Evolutionary conservation across 2,797 vertebrate genomes (phyloP).

Genomic region (Ficedula albicollis): DNA sequence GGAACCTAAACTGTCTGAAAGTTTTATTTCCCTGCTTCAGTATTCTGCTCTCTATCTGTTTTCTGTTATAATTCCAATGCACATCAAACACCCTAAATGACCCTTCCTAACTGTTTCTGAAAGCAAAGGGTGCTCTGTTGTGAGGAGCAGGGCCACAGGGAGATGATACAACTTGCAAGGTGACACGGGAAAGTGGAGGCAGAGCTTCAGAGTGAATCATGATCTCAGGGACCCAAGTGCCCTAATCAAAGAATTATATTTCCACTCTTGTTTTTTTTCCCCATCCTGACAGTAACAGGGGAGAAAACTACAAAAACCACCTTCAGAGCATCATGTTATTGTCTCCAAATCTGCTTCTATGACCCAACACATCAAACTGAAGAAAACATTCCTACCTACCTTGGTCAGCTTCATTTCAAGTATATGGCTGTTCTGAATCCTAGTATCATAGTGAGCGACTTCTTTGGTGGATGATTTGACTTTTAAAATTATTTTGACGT

Average conservation of each 20-base stretch:
- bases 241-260: background rate
- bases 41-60: background rate
- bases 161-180: background rate
- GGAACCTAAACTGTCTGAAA: background rate
- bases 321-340: fast-evolving
- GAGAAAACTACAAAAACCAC: background rate
- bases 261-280: background rate
- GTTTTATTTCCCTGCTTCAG: background rate
- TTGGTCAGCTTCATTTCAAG: conserved; percentile 96
- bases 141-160: background rate
- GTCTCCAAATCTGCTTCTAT: background rate
- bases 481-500: conserved; percentile 90
- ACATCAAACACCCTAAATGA: background rate
- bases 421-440: conserved; percentile 84
- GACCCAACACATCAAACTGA: background rate
- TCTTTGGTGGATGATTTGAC: conserved; percentile 92
- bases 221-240: fast-evolving
- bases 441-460: conserved; percentile 86
- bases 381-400: conserved; percentile 67
- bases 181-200: background rate
- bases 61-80: background rate
- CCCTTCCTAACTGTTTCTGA: background rate
- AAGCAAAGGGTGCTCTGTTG: background rate
- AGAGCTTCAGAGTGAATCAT: background rate
- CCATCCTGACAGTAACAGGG: background rate